phyloP scores from a whole-genome alignment of 1,140 invertebrate species.

The Chironomus striatipennis region DNA sequence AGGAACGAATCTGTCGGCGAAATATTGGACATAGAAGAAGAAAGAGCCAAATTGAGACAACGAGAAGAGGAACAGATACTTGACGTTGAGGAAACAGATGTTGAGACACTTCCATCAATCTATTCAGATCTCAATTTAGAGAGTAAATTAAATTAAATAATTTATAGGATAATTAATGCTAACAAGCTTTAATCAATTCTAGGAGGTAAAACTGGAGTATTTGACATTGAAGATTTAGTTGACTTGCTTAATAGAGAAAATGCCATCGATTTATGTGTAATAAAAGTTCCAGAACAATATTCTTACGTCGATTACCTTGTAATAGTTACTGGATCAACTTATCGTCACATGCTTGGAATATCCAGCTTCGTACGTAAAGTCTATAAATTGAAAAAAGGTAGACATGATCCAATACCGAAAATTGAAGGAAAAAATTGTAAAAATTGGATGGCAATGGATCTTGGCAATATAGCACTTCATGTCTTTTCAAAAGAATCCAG shows the following conservation, averaged over 20 bases:
- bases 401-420: conserved; percentile 56
- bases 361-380: conserved; percentile 66
- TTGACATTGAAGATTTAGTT: conserved; percentile 79
- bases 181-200: conserved; percentile 32
- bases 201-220: conserved; percentile 74
- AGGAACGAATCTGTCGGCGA: conserved; percentile 52
- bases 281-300: conserved; percentile 58
- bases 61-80: conserved; percentile 32
- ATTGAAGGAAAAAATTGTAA: conserved; percentile 66
- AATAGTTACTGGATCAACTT: conserved; percentile 62
- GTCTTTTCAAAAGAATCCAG: conserved; percentile 66
- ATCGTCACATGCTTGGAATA: conserved; percentile 64
- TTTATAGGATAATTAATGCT: conserved; percentile 25
- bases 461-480: conserved; percentile 88
- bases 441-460: conserved; percentile 84
- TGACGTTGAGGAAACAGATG: conserved; percentile 34
- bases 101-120: conserved; percentile 40
- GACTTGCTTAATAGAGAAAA: conserved; percentile 67
- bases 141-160: conserved; percentile 42
- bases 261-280: conserved; percentile 72
- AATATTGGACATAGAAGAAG: conserved; percentile 59
- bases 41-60: conserved; percentile 40
- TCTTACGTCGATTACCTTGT: conserved; percentile 79
- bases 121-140: conserved; percentile 42
- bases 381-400: conserved; percentile 63